Conservation (phyloP, 2,888 invertebrate genomes). For the Cacoxenus indagator region DNA sequence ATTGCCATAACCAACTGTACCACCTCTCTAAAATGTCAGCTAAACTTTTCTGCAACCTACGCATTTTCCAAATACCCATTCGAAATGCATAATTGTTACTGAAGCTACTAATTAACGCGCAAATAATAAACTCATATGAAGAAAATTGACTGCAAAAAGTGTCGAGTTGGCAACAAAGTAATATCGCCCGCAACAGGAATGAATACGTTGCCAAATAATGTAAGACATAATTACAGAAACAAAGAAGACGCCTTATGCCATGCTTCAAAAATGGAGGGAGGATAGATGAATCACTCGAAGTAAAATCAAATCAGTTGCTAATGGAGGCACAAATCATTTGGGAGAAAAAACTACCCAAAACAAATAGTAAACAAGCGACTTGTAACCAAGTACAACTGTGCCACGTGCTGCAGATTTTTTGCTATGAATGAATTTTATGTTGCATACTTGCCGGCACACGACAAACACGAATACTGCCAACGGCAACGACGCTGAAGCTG, state of each 20-base stretch:
- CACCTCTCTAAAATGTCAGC: not conserved
- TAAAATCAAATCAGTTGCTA: no score
- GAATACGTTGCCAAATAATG: not conserved
- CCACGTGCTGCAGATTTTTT: slow-evolving; percentile 6
- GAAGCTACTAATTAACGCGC: slow-evolving; percentile 55
- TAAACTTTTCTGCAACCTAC: slow-evolving; percentile 24
- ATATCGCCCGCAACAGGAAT: not conserved
- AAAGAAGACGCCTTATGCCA: no score
- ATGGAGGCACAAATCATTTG: no score
- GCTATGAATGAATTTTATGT: slow-evolving; percentile 1
- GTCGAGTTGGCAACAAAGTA: slow-evolving; percentile 1
- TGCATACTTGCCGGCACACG: slow-evolving; percentile 32
- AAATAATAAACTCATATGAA: slow-evolving; percentile 38
- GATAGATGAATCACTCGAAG: no score
- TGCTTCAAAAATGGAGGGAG: no score
- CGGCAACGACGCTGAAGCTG: no score
- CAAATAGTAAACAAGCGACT: slow-evolving; percentile 3
- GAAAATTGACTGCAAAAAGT: not conserved
- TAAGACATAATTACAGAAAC: not conserved
- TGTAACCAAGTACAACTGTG: not conserved
- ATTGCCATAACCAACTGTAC: not conserved
- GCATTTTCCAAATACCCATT: not conserved
- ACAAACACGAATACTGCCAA: no score
- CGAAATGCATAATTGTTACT: slow-evolving; percentile 32
- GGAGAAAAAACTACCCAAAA: not conserved